These are phyloP conservation scores for Megaceryle maxima DNA, from an alignment of 2,113 vertebrate species.

Conservation along the genomic window DNA sequence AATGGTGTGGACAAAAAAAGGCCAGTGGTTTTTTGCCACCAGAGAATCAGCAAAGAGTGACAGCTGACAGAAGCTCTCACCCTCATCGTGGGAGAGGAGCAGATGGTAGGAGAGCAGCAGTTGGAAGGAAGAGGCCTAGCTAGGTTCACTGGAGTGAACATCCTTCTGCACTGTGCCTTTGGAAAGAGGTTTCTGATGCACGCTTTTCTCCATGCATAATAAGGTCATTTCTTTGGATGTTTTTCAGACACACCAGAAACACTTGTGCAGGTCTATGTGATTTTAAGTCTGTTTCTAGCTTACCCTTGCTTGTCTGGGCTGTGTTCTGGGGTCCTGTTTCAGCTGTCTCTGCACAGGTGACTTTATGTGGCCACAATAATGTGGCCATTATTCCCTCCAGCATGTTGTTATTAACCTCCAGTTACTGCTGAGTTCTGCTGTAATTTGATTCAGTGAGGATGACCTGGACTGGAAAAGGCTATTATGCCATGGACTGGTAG, in stretches of 20 bases:
- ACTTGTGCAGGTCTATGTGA: not conserved
- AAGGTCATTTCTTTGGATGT: not conserved
- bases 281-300: not conserved
- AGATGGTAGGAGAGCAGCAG: not conserved
- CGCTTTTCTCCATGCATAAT: not conserved
- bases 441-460: slow-evolving; percentile 5
- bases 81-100: not conserved
- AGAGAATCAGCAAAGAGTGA: not conserved
- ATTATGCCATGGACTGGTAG: not conserved
- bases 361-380: no score
- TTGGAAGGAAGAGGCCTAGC: not conserved
- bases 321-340: not conserved
- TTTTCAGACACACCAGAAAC: not conserved
- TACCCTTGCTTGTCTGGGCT: not conserved
- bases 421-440: not conserved
- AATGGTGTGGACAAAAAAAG: not conserved
- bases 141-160: rapidly evolving
- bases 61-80: not conserved
- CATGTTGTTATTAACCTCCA: not conserved
- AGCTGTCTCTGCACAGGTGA: not conserved
- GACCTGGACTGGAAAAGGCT: slow-evolving; percentile 4
- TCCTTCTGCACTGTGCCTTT: not conserved
- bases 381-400: not conserved
- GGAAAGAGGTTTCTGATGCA: not conserved
- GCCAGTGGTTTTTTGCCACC: not conserved